phyloP scores from a whole-genome alignment of 2,113 vertebrate species.

The Noturus placidus region DNA sequence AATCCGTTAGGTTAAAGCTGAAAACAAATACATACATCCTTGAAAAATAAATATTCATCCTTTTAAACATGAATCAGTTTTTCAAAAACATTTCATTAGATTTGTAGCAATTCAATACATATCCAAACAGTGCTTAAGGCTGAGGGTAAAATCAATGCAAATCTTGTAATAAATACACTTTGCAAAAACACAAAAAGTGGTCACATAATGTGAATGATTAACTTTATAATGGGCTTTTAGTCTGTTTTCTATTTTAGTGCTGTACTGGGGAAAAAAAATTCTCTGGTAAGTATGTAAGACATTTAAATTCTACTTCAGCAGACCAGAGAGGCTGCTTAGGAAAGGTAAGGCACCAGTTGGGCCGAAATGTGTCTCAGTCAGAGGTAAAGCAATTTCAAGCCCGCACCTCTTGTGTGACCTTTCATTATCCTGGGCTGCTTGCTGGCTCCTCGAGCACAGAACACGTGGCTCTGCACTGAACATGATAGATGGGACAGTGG shows the following conservation, averaged over 20 bases:
- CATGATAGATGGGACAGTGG: slow-evolving; percentile 71
- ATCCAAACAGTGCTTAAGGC: neutral
- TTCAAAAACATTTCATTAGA: slow-evolving; percentile 14
- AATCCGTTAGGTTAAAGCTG: neutral
- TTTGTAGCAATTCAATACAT: neutral
- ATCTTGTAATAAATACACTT: slow-evolving; percentile 24
- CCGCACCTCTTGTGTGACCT: slow-evolving; percentile 66
- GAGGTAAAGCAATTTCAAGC: slow-evolving; percentile 73
- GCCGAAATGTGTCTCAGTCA: slow-evolving; percentile 53
- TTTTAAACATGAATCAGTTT: slow-evolving; percentile 14
- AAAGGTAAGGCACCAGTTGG: slow-evolving; percentile 41
- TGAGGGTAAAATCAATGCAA: slow-evolving; percentile 19
- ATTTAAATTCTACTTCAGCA: slow-evolving; percentile 46
- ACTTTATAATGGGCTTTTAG: slow-evolving; percentile 39
- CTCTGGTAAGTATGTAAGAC: slow-evolving; percentile 49
- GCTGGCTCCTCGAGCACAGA: slow-evolving; percentile 66
- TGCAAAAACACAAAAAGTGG: slow-evolving; percentile 19
- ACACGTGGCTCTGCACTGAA: slow-evolving; percentile 59
- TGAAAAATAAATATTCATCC: neutral
- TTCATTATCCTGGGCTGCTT: slow-evolving; percentile 70
- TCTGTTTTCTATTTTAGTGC: slow-evolving; percentile 38
- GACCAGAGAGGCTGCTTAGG: slow-evolving; percentile 28
- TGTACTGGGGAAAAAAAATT: slow-evolving; percentile 19
- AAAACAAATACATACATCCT: neutral
- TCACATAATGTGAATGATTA: slow-evolving; percentile 11